Percentiles rank a stretch among this genome's conserved stretches.
These are phyloP conservation scores for Gulo gulo DNA, from an alignment of 2,113 vertebrate genomes.

Conservation along the genomic window DNA sequence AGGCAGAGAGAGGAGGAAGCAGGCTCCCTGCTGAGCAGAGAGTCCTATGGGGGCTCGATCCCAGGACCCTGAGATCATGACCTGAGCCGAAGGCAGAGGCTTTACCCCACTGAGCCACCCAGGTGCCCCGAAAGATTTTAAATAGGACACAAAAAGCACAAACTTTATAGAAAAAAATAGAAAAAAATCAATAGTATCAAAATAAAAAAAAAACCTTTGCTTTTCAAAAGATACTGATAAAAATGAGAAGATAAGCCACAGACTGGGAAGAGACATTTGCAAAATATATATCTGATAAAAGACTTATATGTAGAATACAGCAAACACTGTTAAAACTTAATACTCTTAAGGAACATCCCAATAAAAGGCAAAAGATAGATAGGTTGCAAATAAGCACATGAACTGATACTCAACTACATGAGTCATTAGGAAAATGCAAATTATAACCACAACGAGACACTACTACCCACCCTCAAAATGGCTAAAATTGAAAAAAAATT, in stretches of 20 bases:
- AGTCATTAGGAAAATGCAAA: background rate
- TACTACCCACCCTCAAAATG: background rate
- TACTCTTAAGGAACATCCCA: background rate
- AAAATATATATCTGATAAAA: background rate
- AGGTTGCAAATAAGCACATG: background rate
- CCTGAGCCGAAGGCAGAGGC: too few species aligned
- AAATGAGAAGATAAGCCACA: background rate
- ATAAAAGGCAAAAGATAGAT: background rate
- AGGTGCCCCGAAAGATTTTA: background rate
- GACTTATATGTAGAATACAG: background rate
- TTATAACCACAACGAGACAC: background rate
- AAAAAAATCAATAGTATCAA: background rate
- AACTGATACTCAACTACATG: background rate
- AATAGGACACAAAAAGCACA: background rate
- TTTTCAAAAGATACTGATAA: background rate
- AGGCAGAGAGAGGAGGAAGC: too few species aligned
- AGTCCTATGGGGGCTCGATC: too few species aligned
- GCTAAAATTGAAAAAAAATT: background rate
- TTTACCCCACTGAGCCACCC: too few species aligned
- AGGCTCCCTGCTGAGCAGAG: too few species aligned
- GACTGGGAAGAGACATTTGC: background rate
- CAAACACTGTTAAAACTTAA: background rate
- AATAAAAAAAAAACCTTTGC: background rate
- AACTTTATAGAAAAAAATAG: background rate
- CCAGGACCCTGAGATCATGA: too few species aligned